Base-by-base conservation (phyloP, 92 coral and sea anemone species). In the Metridium senile region DNA sequence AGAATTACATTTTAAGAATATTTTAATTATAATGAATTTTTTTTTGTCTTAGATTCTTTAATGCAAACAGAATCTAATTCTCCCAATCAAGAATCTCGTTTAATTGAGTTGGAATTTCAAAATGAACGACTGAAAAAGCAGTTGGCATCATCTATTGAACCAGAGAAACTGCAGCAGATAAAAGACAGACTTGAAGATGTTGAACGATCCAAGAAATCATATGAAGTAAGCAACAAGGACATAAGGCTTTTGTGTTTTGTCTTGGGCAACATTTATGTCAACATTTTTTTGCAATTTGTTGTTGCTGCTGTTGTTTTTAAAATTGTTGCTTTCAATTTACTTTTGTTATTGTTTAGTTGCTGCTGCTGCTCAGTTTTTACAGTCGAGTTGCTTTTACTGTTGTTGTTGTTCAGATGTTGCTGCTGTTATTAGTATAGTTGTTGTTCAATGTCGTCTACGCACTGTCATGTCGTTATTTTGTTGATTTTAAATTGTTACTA, bases 21-120 rank as follows among this genome's bases (percentile, higher is more conserved):
- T n/a, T n/a, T n/a, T n/a, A n/a, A n/a, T n/a, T n/a, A n/a, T n/a
- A 16, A 10, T 54, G 49, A 39, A 39, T 54, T 54, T 31, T 28
- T 63, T 32, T 26, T 63, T 63, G 18, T 54, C 25, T 54, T 54
- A 54, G 59, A 54, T 77, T 58, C 71, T 11, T 26, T 39, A 19
- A 79, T 61, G 25, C 69, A 63, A 6, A 26, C 72, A 66, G 26
- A 27, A 51, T 6, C 49, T 22, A 51, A 33, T 27, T 46, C 74
- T 18, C 58, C 80, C 7, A 88, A 88, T 49, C 78, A 88, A 18
- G 97, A 91, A 56, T 85, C 87, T 28, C 86, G 87, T 56, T 71
- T 90, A 26, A 90, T 90, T 34, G 89, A 90, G 33, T 80, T 90
- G 34, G 91, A 90, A 73, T 79, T 87, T 47, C 85, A 83, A 67